Evolutionary conservation across 2,888 invertebrate genomes (phyloP).

Genomic region (Sminthurinus aureus): DNA sequence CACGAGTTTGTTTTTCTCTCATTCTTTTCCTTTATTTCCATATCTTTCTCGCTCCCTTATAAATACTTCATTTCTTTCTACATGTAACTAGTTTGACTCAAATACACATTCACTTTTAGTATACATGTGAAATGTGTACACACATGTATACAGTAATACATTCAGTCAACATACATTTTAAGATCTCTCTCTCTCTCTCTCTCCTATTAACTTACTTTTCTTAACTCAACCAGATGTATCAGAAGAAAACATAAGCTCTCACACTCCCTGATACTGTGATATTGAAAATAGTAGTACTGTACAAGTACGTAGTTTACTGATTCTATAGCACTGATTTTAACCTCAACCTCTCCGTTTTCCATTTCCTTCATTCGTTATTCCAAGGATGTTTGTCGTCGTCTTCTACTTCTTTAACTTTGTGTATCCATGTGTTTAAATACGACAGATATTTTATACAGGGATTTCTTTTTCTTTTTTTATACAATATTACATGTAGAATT

Average conservation of each 20-base stretch:
- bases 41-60: background rate
- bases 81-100: background rate
- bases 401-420: too few relatives aligned
- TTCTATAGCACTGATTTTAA: background rate
- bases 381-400: background rate
- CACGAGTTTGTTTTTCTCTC: background rate
- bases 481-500: too few relatives aligned
- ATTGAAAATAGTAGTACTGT: background rate
- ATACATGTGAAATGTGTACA: background rate
- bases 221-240: background rate
- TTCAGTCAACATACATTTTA: too few relatives aligned
- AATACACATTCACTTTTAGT: background rate
- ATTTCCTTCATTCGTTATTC: slow-evolving; percentile 1
- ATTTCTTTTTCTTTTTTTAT: too few relatives aligned
- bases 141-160: too few relatives aligned
- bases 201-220: background rate
- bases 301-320: background rate
- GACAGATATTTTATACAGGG: too few relatives aligned
- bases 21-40: background rate
- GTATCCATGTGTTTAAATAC: too few relatives aligned
- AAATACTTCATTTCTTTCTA: too few relatives aligned
- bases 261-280: background rate
- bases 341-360: background rate
- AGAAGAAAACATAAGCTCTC: background rate
- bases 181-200: background rate